Conservation (phyloP, 2,797 vertebrate genomes). For the Ataeniobius toweri region DNA sequence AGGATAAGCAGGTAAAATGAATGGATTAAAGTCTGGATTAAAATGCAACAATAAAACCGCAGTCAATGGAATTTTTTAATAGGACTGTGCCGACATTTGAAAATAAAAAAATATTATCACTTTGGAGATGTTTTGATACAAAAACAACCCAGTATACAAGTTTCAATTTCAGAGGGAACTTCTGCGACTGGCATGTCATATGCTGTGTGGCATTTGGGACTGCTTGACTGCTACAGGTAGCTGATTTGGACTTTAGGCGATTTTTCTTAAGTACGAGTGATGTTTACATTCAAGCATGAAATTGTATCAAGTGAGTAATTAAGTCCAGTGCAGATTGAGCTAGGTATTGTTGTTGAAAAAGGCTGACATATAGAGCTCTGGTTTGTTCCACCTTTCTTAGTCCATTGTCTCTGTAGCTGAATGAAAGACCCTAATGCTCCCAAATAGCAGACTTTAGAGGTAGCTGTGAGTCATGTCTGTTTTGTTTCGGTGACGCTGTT, state of each 20-base stretch:
- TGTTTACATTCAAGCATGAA: not conserved
- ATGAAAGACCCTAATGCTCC: not conserved
- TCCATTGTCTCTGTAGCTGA: not conserved
- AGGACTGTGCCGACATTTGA: not conserved
- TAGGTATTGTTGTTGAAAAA: not conserved
- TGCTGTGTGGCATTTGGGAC: too few species aligned
- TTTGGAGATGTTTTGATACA: too few species aligned
- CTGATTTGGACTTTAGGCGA: not conserved
- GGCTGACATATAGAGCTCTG: not conserved
- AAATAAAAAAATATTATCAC: not conserved
- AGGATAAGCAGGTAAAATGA: too few species aligned
- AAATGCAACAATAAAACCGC: not conserved
- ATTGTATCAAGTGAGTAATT: not conserved
- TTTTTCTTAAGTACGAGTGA: not conserved
- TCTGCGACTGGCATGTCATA: too few species aligned
- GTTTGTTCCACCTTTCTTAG: not conserved
- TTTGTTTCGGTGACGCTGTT: not conserved
- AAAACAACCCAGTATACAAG: too few species aligned
- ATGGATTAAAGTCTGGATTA: not conserved
- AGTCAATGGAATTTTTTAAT: not conserved
- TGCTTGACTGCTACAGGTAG: not conserved
- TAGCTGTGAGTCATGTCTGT: not conserved
- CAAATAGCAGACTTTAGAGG: not conserved
- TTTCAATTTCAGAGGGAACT: too few species aligned
- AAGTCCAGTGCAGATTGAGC: not conserved